Percentiles rank a stretch among this genome's conserved stretches.
Conservation (phyloP, 2,888 invertebrate species). For the Trachelus troglodyta region DNA sequence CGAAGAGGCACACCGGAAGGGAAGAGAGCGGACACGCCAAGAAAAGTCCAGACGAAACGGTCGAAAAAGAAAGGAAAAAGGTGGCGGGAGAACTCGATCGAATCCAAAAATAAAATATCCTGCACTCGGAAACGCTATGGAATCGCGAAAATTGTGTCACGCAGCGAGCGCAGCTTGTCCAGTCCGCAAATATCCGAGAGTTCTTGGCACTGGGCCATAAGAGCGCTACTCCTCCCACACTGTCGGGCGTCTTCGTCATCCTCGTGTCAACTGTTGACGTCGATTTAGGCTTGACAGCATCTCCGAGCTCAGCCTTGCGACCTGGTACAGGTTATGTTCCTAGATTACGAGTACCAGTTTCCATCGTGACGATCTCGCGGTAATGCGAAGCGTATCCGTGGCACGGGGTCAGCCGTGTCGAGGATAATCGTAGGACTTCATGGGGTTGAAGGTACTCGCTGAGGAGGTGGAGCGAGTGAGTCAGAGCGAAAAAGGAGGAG, state of each 20-base stretch:
- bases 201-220: conserved; percentile 43
- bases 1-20: background rate
- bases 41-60: background rate
- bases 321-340: no score
- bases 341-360: no score
- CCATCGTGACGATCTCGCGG: no score
- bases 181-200: conserved; percentile 49
- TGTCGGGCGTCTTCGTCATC: no score
- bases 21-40: background rate
- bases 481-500: conserved; percentile 23
- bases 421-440: conserved; percentile 11
- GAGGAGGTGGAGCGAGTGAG: background rate
- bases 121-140: no score
- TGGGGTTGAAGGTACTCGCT: background rate
- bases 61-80: conserved; percentile 9
- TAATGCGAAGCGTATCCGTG: conserved; percentile 1
- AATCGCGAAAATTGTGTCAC: conserved; percentile 41
- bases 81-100: no score
- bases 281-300: no score
- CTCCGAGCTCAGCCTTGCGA: no score
- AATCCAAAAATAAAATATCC: no score
- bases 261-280: no score
- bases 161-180: conserved; percentile 36
- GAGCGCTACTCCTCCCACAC: no score
- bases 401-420: conserved; percentile 14